Percentiles rank a stretch among this genome's conserved stretches.
Conservation (phyloP, 1,140 invertebrate genomes). For the Ericerus pela region DNA sequence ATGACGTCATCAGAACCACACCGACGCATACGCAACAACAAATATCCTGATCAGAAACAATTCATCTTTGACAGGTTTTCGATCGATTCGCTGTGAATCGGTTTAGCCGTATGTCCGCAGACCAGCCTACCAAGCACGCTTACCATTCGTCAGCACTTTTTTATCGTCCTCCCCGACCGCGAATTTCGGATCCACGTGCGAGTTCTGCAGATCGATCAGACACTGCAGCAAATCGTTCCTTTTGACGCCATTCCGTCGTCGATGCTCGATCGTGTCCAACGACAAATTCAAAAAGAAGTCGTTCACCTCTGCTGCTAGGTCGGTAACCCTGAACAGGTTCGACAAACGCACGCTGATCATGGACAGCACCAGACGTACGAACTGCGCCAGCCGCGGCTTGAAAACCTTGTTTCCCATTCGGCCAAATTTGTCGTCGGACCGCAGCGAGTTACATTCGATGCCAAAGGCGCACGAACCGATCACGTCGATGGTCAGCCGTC, state of each 20-base stretch:
- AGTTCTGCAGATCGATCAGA: constrained; percentile 16
- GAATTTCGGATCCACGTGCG: neutral
- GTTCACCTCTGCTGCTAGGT: constrained; percentile 14
- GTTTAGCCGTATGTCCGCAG: too few relatives aligned
- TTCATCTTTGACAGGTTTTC: too few relatives aligned
- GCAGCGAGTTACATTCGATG: constrained; percentile 27
- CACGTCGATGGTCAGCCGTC: constrained; percentile 21
- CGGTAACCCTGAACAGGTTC: neutral
- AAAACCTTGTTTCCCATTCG: constrained; percentile 25
- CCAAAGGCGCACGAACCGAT: constrained; percentile 26
- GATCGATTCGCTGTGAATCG: too few relatives aligned
- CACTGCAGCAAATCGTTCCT: constrained; percentile 29
- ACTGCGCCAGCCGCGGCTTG: neutral
- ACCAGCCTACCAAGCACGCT: too few relatives aligned
- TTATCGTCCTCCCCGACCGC: neutral
- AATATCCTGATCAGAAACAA: too few relatives aligned
- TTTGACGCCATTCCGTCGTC: constrained; percentile 21
- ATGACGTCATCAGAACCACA: neutral
- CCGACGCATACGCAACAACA: too few relatives aligned
- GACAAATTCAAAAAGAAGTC: constrained; percentile 24
- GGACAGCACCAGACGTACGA: neutral
- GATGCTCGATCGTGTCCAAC: constrained; percentile 22
- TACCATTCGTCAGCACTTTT: neutral
- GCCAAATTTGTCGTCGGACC: constrained; percentile 37
- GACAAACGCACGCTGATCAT: neutral